Evolutionary conservation across 1,140 invertebrate genomes (phyloP).

Genomic region (Aradophagus sp.): DNA sequence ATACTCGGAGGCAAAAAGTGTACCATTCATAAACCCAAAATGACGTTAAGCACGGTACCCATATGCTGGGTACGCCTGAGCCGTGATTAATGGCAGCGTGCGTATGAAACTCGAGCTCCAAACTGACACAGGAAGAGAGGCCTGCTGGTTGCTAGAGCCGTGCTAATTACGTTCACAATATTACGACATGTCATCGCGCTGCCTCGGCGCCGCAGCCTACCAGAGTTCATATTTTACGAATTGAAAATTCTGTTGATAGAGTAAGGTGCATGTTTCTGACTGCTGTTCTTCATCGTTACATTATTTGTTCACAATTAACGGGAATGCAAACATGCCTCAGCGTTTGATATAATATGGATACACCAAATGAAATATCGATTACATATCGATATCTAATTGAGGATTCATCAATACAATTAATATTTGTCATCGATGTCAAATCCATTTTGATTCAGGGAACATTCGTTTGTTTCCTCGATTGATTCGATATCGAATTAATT

Average conservation of each 20-base stretch:
- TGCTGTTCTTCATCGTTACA: not conserved
- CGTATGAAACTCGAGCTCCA: constrained; percentile 59
- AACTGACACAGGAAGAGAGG: constrained; percentile 53
- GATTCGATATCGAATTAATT: too few species aligned
- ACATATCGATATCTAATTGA: too few species aligned
- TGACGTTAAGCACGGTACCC: constrained; percentile 57
- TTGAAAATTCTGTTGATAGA: constrained; percentile 35
- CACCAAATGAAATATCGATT: too few species aligned
- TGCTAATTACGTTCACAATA: constrained; percentile 55
- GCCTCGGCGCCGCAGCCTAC: constrained; percentile 12
- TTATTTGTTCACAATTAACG: constrained; percentile 5
- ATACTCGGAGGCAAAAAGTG: constrained; percentile 42
- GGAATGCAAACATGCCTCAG: constrained; percentile 7
- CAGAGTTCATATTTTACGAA: constrained; percentile 30
- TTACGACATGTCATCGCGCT: constrained; percentile 57
- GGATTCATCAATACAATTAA: too few species aligned
- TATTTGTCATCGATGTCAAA: too few species aligned
- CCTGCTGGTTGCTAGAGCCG: constrained; percentile 31
- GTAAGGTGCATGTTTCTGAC: constrained; percentile 11
- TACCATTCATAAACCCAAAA: constrained; percentile 57
- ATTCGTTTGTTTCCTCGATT: too few species aligned
- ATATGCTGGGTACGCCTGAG: constrained; percentile 52
- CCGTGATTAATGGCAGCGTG: constrained; percentile 57
- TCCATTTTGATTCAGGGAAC: too few species aligned
- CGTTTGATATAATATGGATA: too few species aligned